Percentiles rank a stretch among this genome's conserved stretches.
These are phyloP conservation scores for Scomber colias DNA, from an alignment of 2,113 vertebrate species.

Conservation along the genomic window DNA sequence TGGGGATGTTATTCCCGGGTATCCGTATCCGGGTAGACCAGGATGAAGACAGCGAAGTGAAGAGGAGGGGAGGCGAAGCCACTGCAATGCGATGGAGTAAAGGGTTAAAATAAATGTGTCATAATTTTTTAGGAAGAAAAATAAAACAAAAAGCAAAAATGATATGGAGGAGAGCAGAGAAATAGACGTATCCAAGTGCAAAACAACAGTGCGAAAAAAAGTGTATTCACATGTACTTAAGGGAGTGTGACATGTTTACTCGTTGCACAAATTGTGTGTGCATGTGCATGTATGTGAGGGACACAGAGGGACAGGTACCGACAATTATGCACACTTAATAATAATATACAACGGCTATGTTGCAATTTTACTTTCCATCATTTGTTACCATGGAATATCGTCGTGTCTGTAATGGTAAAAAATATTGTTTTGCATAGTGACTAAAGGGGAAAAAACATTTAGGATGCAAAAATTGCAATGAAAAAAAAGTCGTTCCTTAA, in stretches of 20 bases:
- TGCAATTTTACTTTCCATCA: slow-evolving; percentile 2
- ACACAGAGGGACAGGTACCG: slow-evolving; percentile 7
- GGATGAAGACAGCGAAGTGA: slow-evolving; percentile 73
- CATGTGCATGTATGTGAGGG: slow-evolving; percentile 19
- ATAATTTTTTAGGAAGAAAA: slow-evolving; percentile 59
- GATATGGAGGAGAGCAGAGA: slow-evolving; percentile 9
- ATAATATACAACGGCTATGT: not conserved
- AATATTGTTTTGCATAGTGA: not conserved
- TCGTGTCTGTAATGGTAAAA: not conserved
- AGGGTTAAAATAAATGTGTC: slow-evolving; percentile 73
- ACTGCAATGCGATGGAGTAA: slow-evolving; percentile 77
- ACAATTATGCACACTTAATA: slow-evolving; percentile 13
- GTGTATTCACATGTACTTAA: slow-evolving; percentile 51
- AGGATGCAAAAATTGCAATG: slow-evolving; percentile 5
- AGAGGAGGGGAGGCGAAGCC: slow-evolving; percentile 66
- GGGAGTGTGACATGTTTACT: slow-evolving; percentile 54
- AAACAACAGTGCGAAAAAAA: slow-evolving; percentile 48
- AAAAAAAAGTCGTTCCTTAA: not conserved
- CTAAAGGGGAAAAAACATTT: not conserved
- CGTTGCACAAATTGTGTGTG: slow-evolving; percentile 45
- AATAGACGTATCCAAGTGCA: slow-evolving; percentile 25
- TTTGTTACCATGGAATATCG: not conserved
- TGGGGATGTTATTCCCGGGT: slow-evolving; percentile 85
- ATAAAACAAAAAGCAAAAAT: slow-evolving; percentile 52
- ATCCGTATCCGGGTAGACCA: slow-evolving; percentile 86